These are phyloP conservation scores for Habrosyne pyritoides DNA, from an alignment of 2,888 invertebrate species.

Conservation along the genomic window DNA sequence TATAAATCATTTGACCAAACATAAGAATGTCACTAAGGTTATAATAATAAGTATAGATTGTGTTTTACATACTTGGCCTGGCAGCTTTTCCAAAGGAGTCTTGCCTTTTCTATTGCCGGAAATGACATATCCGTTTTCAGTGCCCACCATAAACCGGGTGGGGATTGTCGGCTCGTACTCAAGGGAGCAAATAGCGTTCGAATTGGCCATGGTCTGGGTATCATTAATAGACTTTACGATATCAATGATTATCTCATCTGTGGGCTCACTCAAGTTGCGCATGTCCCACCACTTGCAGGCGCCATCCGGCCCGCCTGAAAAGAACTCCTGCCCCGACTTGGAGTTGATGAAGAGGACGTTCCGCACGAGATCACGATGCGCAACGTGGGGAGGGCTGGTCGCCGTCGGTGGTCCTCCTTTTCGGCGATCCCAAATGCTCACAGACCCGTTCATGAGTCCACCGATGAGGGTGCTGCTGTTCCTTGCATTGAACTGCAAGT, in stretches of 20 bases:
- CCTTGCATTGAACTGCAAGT: constrained; percentile 93
- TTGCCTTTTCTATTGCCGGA: constrained; percentile 89
- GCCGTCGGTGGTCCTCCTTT: constrained; percentile 88
- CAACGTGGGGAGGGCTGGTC: constrained; percentile 88
- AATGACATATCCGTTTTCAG: constrained; percentile 86
- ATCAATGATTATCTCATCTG: constrained; percentile 87
- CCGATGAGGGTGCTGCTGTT: constrained; percentile 87
- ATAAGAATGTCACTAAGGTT: no score
- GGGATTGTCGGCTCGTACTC: constrained; percentile 90
- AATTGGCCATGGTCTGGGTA: constrained; percentile 75
- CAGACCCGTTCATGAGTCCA: constrained; percentile 87
- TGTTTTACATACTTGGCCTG: constrained; percentile 71
- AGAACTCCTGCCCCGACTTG: constrained; percentile 96
- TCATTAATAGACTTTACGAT: constrained; percentile 81
- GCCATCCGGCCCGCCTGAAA: constrained; percentile 95
- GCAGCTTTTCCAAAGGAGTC: constrained; percentile 85
- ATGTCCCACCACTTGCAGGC: constrained; percentile 92
- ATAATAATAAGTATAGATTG: not conserved
- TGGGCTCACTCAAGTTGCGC: constrained; percentile 85
- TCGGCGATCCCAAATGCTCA: constrained; percentile 90
- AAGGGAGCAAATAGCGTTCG: constrained; percentile 84
- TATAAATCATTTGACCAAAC: no score
- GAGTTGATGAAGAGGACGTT: constrained; percentile 94
- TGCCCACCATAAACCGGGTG: constrained; percentile 88
- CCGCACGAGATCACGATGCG: constrained; percentile 94